Evolutionary conservation across 2,888 invertebrate genomes (phyloP), one percentile per base, ranked within the genome.

Genomic region (Acleris emargana): DNA sequence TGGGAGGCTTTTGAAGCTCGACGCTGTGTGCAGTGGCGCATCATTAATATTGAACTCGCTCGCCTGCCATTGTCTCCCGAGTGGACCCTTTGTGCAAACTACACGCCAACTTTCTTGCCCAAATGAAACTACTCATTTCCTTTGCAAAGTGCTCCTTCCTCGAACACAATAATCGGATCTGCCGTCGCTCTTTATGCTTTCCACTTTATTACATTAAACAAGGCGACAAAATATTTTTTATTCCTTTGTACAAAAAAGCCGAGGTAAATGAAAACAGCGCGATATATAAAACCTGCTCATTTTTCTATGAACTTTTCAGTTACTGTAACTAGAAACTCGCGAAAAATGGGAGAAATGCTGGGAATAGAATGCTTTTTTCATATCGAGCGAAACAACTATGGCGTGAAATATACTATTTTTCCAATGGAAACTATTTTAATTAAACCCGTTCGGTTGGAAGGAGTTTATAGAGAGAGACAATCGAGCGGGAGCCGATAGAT

Each of bases 1-100:
- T 89, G 82, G 86, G 80, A 81, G 83, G 86, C 88, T 88, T 89
- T 89, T 87, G 86, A 87, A 87, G 84, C 83, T 87, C 79, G 77
- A 77, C 81, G 81, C 86, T 88, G 84, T 87, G 85, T 89, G 90
- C 90, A 88, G 87, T 80, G 81, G 85, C 80, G 87, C 89, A 88
- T 91, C 90, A 89, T 92, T 91, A 92, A 91, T 91, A 91, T 89
- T 89, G 89, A 86, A 89, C 86, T 89, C 84, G 78, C 88, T 82
- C 82, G 76, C 76, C 80, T 82, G 78, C 86, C 81, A 89, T 90
- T 92, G 91, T 91, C 88, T 89, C 80, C 82, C 69, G 80, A 87
- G 87, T 87, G 84, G 86, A 79, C 73, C 86, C 87, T 90, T 88
- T 90, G 88, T 88, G 83, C 84, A 88, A 58, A 61, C 84, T 86